Evolutionary conservation across 2,888 invertebrate species (phyloP).

Genomic region (Priocnemis perturbator): DNA sequence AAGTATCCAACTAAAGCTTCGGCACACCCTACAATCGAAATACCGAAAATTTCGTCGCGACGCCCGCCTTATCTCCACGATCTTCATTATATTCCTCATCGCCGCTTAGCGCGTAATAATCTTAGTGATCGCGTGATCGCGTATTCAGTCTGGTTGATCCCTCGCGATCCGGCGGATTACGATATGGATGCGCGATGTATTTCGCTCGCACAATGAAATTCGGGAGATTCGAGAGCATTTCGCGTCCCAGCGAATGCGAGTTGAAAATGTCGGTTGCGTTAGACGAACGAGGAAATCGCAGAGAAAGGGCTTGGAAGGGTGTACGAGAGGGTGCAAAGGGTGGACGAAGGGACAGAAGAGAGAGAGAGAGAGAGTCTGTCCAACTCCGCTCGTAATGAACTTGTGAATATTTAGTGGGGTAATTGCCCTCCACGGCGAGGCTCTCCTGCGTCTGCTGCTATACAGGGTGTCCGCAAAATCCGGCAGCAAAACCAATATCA

Average conservation of each 20-base stretch:
- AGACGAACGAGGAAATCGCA: constrained; percentile 30
- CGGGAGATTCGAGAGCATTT: not conserved
- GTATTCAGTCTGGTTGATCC: not conserved
- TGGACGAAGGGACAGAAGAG: constrained; percentile 22
- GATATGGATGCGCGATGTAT: too few relatives aligned
- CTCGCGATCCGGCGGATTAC: not conserved
- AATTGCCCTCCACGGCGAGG: constrained; percentile 68
- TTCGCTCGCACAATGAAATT: not conserved
- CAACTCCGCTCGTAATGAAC: constrained; percentile 68
- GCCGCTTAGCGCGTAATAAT: too few relatives aligned
- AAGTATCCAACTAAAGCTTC: too few relatives aligned
- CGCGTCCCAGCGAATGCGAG: not conserved
- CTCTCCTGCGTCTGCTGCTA: constrained; percentile 45
- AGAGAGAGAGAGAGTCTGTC: constrained; percentile 42
- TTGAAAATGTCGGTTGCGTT: constrained; percentile 21
- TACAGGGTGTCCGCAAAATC: constrained; percentile 63
- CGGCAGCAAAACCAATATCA: constrained; percentile 66
- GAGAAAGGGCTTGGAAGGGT: constrained; percentile 21
- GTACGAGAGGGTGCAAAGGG: constrained; percentile 41
- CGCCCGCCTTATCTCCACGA: too few relatives aligned
- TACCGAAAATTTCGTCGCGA: too few relatives aligned
- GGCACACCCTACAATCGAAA: too few relatives aligned
- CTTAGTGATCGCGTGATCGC: too few relatives aligned
- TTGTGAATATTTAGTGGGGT: constrained; percentile 74
- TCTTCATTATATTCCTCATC: too few relatives aligned